phyloP scores from a whole-genome alignment of 1,140 invertebrate species.

The Bilobella aurantiaca region DNA sequence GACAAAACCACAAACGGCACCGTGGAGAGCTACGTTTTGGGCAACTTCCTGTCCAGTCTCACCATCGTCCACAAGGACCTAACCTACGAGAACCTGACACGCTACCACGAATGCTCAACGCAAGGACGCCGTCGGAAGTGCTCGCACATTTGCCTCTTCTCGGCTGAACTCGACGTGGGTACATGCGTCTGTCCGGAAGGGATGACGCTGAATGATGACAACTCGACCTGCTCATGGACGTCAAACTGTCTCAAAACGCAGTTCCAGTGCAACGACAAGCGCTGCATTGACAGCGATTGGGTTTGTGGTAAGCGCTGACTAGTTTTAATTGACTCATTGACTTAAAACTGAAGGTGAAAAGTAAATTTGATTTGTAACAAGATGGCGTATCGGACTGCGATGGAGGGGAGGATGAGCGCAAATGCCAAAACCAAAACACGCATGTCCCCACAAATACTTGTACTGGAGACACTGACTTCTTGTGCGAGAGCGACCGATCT shows the following conservation, averaged over 20 bases:
- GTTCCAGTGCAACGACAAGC: constrained; percentile 42
- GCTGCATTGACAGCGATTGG: constrained; percentile 45
- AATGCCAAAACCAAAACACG: neutral
- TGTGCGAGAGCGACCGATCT: constrained; percentile 49
- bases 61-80: constrained; percentile 19
- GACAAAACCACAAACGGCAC: neutral
- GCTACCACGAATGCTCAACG: constrained; percentile 22
- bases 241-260: constrained; percentile 3
- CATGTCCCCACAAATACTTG: too few species aligned
- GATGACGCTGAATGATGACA: constrained; percentile 58
- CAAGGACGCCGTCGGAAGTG: neutral
- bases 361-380: constrained; percentile 60
- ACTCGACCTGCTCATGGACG: constrained; percentile 25
- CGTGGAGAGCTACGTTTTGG: neutral
- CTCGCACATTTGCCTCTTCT: constrained; percentile 30
- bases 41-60: constrained; percentile 27
- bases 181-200: constrained; percentile 77
- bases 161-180: constrained; percentile 1
- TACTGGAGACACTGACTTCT: constrained; percentile 48
- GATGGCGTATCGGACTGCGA: constrained; percentile 73
- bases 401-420: constrained; percentile 64
- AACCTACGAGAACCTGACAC: constrained; percentile 4
- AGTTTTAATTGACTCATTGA: too few species aligned
- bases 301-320: too few species aligned
- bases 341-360: too few species aligned